Evolutionary conservation across 1,140 invertebrate species (phyloP).

Genomic region (Calliopsis andreniformis): DNA sequence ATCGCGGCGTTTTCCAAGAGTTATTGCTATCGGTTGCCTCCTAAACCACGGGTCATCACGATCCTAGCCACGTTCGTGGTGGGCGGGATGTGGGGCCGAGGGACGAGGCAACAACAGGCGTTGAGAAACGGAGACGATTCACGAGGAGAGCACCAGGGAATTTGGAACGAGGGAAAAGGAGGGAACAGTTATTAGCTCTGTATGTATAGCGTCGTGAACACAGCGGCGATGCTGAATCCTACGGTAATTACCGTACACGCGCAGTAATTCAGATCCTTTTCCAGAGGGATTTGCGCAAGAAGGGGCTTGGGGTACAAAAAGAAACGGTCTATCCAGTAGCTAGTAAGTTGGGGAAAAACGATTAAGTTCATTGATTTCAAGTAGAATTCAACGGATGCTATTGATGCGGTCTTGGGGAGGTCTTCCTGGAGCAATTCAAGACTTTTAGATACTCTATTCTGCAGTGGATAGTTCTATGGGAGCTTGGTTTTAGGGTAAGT

Average conservation of each 20-base stretch:
- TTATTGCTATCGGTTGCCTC: slow-evolving; percentile 54
- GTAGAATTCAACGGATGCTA: slow-evolving; percentile 26
- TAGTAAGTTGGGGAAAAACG: slow-evolving; percentile 18
- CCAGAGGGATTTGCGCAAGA: slow-evolving; percentile 36
- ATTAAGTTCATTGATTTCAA: slow-evolving; percentile 41
- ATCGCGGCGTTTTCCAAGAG: slow-evolving; percentile 44
- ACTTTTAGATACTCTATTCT: neutral
- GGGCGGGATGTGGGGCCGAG: neutral
- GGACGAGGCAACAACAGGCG: neutral
- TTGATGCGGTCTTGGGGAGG: neutral
- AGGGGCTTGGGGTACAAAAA: neutral
- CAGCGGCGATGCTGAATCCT: slow-evolving; percentile 37
- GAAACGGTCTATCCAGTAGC: neutral
- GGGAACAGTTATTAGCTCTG: slow-evolving; percentile 49
- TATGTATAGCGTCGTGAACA: slow-evolving; percentile 26
- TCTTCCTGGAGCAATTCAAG: neutral
- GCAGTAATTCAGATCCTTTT: slow-evolving; percentile 45
- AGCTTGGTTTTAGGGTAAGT: no score
- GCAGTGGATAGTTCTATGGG: no score
- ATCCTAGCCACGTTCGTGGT: slow-evolving; percentile 16
- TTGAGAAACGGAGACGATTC: slow-evolving; percentile 4
- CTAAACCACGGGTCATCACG: slow-evolving; percentile 48
- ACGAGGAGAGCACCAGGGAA: no score
- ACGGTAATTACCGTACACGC: slow-evolving; percentile 51
- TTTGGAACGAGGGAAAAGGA: slow-evolving; percentile 12